Percentiles rank a stretch among this genome's conserved stretches.
Conservation (phyloP, 2,888 invertebrate genomes). For the Amphipyra tragopoginis region DNA sequence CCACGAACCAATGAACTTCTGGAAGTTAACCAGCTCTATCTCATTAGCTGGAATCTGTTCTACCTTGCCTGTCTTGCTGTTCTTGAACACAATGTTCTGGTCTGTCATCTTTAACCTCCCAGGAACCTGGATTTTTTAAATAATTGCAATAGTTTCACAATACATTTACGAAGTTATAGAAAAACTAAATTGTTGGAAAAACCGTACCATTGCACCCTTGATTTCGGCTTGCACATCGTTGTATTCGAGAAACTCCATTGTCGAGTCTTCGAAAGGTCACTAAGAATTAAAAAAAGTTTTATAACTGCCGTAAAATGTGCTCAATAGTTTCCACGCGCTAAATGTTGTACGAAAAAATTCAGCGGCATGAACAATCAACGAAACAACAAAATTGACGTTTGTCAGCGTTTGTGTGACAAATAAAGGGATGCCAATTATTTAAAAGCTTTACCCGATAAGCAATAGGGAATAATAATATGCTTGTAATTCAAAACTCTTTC, state of each 20-base stretch:
- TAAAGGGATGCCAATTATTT: no score
- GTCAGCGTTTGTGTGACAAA: constrained; percentile 5
- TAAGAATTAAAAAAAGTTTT: not conserved
- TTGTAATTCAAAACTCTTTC: no score
- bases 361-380: constrained; percentile 32
- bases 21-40: constrained; percentile 97
- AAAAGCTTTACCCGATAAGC: no score
- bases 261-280: constrained; percentile 19
- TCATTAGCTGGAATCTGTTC: constrained; percentile 96
- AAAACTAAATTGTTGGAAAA: not conserved
- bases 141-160: constrained; percentile 19
- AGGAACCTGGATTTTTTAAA: constrained; percentile 91
- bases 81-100: constrained; percentile 97
- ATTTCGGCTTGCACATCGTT: constrained; percentile 95
- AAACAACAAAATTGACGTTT: constrained; percentile 48
- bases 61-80: constrained; percentile 98
- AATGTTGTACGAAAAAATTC: constrained; percentile 34
- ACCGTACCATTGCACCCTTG: constrained; percentile 95
- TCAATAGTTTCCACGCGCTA: constrained; percentile 47
- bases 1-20: constrained; percentile 97
- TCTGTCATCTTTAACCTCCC: constrained; percentile 98
- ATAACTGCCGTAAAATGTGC: constrained; percentile 34
- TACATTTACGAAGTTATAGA: not conserved
- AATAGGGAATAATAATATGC: no score
- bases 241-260: constrained; percentile 96